These are phyloP conservation scores for Hyposmocoma kahamanoa DNA, from an alignment of 1,140 invertebrate species.

Conservation along the genomic window DNA sequence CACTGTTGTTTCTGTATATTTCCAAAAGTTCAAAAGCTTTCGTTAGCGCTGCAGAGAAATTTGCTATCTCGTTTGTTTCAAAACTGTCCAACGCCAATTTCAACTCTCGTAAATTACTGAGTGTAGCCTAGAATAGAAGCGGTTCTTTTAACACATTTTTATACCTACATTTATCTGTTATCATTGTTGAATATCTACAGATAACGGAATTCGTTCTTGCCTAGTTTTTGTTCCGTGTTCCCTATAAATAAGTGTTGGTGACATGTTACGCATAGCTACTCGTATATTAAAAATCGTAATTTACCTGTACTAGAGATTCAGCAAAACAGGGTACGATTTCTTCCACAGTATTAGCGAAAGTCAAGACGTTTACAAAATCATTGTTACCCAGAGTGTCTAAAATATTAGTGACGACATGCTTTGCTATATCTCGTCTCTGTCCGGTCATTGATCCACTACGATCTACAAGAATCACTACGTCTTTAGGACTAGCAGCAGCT, in stretches of 20 bases:
- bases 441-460: constrained; percentile 98
- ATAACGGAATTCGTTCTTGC: too few species aligned
- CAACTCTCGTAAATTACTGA: constrained; percentile 90
- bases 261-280: too few species aligned
- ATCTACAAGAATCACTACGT: constrained; percentile 96
- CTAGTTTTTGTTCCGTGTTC: too few species aligned
- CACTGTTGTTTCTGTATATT: constrained; percentile 73
- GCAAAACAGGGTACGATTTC: constrained; percentile 91
- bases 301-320: constrained; percentile 88
- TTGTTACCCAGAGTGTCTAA: constrained; percentile 98
- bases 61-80: constrained; percentile 91
- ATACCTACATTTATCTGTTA: too few species aligned
- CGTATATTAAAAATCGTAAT: constrained; percentile 5
- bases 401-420: constrained; percentile 95
- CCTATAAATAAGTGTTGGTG: too few species aligned
- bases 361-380: constrained; percentile 98
- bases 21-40: constrained; percentile 92
- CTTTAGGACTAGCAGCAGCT: constrained; percentile 97
- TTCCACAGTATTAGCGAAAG: constrained; percentile 84
- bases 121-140: constrained; percentile 82
- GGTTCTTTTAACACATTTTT: too few species aligned
- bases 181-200: too few species aligned
- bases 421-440: constrained; percentile 92
- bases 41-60: constrained; percentile 93
- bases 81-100: constrained; percentile 86